Conservation (phyloP, 2,113 vertebrate species). For the Malurus elegans region DNA sequence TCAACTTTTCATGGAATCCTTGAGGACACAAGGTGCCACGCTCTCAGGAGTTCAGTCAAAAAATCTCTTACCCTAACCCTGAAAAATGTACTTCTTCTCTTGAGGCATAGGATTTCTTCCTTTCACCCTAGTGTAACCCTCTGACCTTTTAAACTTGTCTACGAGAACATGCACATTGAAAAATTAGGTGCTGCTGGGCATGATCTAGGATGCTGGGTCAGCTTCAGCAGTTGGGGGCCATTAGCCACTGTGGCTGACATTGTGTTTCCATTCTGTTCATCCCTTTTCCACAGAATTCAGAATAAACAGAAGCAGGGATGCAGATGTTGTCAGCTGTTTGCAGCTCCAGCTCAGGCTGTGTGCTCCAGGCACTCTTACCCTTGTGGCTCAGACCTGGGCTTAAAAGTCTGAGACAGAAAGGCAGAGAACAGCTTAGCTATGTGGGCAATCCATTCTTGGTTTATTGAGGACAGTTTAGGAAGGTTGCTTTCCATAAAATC, state of each 20-base stretch:
- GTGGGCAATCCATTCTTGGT: neutral
- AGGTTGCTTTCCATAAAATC: neutral
- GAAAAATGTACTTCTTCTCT: neutral
- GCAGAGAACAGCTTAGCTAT: neutral
- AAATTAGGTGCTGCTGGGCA: neutral
- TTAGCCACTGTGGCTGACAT: neutral
- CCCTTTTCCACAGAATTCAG: neutral
- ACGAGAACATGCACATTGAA: neutral
- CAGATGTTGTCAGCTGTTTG: neutral
- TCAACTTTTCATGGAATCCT: neutral
- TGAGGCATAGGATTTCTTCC: neutral
- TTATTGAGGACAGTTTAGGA: neutral
- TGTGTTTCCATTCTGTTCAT: neutral
- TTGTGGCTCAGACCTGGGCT: neutral
- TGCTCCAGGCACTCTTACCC: neutral
- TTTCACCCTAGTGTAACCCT: neutral
- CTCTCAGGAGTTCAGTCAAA: neutral
- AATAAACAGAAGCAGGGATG: neutral
- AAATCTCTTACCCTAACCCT: neutral
- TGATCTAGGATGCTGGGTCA: neutral
- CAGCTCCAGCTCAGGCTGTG: rapidly evolving
- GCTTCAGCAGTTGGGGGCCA: neutral
- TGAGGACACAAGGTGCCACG: neutral
- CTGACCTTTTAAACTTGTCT: neutral
- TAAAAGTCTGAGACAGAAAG: neutral